Evolutionary conservation across 2,888 invertebrate genomes (phyloP), one percentile per base, ranked within the genome.

Genomic region (Cenopis cana): DNA sequence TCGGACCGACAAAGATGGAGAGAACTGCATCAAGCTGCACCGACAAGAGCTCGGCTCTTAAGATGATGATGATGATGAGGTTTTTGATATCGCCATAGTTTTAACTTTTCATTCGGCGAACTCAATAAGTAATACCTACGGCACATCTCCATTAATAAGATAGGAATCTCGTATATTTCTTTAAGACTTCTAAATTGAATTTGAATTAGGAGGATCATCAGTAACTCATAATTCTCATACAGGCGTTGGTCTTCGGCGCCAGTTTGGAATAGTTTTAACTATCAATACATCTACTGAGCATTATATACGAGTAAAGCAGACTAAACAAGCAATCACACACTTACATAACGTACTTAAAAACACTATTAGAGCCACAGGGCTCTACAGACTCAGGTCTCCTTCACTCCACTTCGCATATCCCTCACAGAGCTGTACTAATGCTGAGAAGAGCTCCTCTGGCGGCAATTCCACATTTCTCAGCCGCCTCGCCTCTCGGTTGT

Each of bases 351-450:
- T 20, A 41, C n/a, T n/a, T n/a, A 41, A 17, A n/a, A 24, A 2
- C 9, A 64, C 33, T 17, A 18, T 46, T 61, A 61, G 41, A 46
- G 17, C 2, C 61, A n/a, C n/a, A n/a, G n/a, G n/a, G n/a, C n/a
- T n/a, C 67, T 20, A 36, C 56, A 55, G 72, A n/a, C n/a, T 67
- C 17, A 68, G 68, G 17, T 73, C 74, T 10, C 74, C 74, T 36
- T 89, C 83, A 81, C 85, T 93, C 93, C 93, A 93, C 76, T 91
- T 93, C 0, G 92, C 92, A 76, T 95, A 95, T 0, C 94, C 94
- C 78, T 95, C 95, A 75, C 95, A 95, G 49, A 95, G 79, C 70
- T 88, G 85, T 75, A 94, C 74, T 71, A 95, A 81, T 5, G 93
- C 93, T 6, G 89, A 82, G 76, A 94, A 95, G 82, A 95, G 77